Evolutionary conservation across 2,113 vertebrate genomes (phyloP).

Genomic region (Irena cyanogastra): DNA sequence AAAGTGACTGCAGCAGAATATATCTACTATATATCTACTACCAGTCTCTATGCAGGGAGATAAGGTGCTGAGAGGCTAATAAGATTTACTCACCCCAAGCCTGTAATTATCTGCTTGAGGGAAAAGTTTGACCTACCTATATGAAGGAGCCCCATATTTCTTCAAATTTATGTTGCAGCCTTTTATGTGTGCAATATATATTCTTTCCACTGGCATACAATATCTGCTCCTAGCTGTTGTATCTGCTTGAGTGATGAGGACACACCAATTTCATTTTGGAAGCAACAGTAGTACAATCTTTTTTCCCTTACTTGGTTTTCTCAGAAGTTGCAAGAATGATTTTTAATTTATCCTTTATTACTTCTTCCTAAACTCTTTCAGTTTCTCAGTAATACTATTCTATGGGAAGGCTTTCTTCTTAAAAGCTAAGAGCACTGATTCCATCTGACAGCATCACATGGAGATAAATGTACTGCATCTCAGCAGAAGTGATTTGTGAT

Average conservation of each 20-base stretch:
- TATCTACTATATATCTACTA: constrained; percentile 63
- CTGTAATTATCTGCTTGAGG: constrained; percentile 79
- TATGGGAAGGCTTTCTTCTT: constrained; percentile 11
- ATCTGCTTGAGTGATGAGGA: constrained; percentile 58
- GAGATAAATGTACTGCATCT: constrained; percentile 36
- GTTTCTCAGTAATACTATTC: constrained; percentile 11
- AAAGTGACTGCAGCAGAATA: constrained; percentile 13
- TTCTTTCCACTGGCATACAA: constrained; percentile 61
- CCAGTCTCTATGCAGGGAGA: constrained; percentile 57
- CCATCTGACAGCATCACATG: constrained; percentile 17
- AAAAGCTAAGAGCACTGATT: constrained; percentile 32
- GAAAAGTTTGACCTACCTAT: constrained; percentile 78
- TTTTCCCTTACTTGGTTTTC: constrained; percentile 22
- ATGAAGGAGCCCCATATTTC: constrained; percentile 74
- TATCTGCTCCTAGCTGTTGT: constrained; percentile 60
- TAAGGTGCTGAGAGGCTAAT: constrained; percentile 72
- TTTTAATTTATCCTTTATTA: constrained; percentile 57
- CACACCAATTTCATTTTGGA: constrained; percentile 52
- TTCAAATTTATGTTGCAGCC: constrained; percentile 71
- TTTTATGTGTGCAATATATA: constrained; percentile 72
- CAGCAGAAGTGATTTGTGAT: constrained; percentile 34
- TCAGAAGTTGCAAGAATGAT: constrained; percentile 33
- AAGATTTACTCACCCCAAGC: constrained; percentile 77
- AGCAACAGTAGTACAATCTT: constrained; percentile 23
- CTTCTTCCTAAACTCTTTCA: constrained; percentile 31